These are phyloP conservation scores for Acronicta leporina DNA, from an alignment of 2,888 invertebrate species.

Conservation along the genomic window DNA sequence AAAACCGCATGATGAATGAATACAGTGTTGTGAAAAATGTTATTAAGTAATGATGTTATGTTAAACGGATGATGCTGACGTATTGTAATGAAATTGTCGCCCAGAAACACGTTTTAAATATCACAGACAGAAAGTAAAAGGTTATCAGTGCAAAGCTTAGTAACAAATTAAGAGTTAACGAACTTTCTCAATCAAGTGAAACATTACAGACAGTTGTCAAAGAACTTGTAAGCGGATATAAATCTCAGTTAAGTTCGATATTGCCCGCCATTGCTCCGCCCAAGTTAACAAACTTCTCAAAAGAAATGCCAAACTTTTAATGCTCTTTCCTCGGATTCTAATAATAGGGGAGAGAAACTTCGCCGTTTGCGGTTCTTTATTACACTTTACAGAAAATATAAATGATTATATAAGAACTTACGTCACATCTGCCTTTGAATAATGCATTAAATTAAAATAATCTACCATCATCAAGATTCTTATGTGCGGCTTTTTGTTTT, in stretches of 20 bases:
- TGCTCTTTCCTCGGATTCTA: constrained; percentile 78
- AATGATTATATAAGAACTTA: constrained; percentile 47
- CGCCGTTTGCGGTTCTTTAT: constrained; percentile 64
- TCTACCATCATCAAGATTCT: constrained; percentile 39
- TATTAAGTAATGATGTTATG: background rate
- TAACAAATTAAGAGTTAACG: constrained; percentile 59
- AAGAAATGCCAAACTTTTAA: constrained; percentile 82
- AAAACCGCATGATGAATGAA: too few species aligned
- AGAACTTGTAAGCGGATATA: constrained; percentile 79
- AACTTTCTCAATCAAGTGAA: constrained; percentile 74
- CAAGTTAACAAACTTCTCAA: constrained; percentile 72
- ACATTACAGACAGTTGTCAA: constrained; percentile 76
- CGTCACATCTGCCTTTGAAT: constrained; percentile 38
- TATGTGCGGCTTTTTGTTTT: constrained; percentile 38
- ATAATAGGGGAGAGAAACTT: constrained; percentile 77
- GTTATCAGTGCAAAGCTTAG: constrained; percentile 36
- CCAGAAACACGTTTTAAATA: constrained; percentile 37
- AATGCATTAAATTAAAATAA: constrained; percentile 42
- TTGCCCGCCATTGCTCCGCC: constrained; percentile 71
- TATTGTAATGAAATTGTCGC: constrained; percentile 35
- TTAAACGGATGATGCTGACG: constrained; percentile 14
- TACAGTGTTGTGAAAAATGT: too few species aligned
- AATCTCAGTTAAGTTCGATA: constrained; percentile 81
- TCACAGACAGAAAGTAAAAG: constrained; percentile 32
- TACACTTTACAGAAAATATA: constrained; percentile 56